Evolutionary conservation across 1,140 invertebrate species (phyloP).

Genomic region (Leptinotarsa defecta): DNA sequence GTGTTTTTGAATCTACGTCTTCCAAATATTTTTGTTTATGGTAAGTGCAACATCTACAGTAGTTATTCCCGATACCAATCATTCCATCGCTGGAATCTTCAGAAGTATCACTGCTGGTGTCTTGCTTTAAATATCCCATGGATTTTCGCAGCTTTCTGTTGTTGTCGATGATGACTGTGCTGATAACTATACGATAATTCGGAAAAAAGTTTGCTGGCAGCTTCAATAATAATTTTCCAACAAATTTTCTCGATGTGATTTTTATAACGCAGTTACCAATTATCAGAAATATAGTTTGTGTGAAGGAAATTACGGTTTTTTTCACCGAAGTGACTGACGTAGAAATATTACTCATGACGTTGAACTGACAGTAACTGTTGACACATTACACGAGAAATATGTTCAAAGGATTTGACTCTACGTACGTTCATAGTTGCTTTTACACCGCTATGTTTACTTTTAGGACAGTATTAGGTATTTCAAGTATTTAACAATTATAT

Average conservation of each 20-base stretch:
- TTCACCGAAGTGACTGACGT: background rate
- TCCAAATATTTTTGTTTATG: background rate
- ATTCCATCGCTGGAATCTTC: background rate
- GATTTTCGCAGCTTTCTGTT: conserved; percentile 26
- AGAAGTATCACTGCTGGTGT: conserved; percentile 12
- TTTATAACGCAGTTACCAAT: conserved; percentile 8
- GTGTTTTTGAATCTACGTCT: background rate
- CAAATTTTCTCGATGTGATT: conserved; percentile 10
- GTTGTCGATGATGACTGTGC: conserved; percentile 9
- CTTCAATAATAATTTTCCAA: conserved; percentile 24
- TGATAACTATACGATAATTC: conserved; percentile 25
- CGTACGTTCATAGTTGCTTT: too few relatives aligned
- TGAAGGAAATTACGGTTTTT: background rate
- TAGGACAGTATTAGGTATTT: too few relatives aligned
- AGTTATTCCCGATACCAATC: background rate
- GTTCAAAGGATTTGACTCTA: too few relatives aligned
- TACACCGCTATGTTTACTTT: too few relatives aligned
- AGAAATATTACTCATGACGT: background rate
- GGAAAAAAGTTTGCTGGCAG: conserved; percentile 27
- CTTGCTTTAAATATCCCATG: background rate
- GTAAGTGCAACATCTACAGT: background rate
- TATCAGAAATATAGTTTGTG: conserved; percentile 8
- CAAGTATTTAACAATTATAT: too few relatives aligned
- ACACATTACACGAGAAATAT: background rate
- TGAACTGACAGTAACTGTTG: background rate